Evolutionary conservation across 1,140 invertebrate genomes (phyloP), one percentile per base, ranked within the genome.

Genomic region (Delia radicum): DNA sequence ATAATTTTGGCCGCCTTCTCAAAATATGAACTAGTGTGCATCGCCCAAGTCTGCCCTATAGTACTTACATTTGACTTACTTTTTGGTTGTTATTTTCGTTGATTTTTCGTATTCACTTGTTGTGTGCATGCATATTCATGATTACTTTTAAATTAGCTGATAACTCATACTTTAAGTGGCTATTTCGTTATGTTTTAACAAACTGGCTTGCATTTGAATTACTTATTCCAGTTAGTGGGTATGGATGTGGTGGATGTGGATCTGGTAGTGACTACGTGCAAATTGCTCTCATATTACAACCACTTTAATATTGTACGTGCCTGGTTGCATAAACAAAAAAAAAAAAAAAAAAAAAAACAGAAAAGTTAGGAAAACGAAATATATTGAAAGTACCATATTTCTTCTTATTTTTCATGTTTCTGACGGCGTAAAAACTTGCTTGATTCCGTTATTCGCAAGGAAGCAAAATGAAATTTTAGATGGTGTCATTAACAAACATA

Each of bases 201-300:
- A 69, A 69, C 29, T 69, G 29, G 29, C 31, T 69, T 33, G 29
- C 29, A 69, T 33, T 33, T 69, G 29, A 69, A 69, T 69, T 69
- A 69, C 65, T 69, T 69, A 69, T 69, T 69, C 65, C 37, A 21
- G 48, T 55, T 55, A 55, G 48, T 55, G 48, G 48, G 24, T 55
- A 18, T 55, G n/a, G n/a, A n/a, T n/a, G n/a, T n/a, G n/a, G n/a
- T n/a, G n/a, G n/a, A n/a, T 48, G 15, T 21, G 48, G 18, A 55
- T 69, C 18, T 31, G 21, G 18, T 69, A 21, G 65, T 33, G 65
- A 37, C 65, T 69, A 33, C 65, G 65, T 69, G 65, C 65, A 69
- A 65, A 69, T 69, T 69, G 65, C 29, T 69, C 65, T 69, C 65
- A 33, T 69, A 69, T 69, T 69, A 69, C 65, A 69, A 69, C 65